Evolutionary conservation across 2,888 invertebrate genomes (phyloP).

Genomic region (Nephrotoma appendiculata): DNA sequence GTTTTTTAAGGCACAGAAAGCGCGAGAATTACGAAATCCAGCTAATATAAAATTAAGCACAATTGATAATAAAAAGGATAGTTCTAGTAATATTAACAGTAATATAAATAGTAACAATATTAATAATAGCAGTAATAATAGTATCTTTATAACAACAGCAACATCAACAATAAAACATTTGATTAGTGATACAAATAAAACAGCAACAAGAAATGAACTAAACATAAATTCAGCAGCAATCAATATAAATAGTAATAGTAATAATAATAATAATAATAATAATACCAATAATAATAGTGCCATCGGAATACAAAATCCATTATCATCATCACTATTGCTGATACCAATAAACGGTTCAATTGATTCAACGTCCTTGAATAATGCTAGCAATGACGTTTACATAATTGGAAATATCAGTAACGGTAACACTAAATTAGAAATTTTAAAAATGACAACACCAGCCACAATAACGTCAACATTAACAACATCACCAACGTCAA

Average conservation of each 20-base stretch:
- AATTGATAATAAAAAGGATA: neutral
- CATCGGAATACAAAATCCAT: neutral
- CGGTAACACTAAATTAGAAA: neutral
- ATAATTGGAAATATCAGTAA: neutral
- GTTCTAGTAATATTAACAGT: neutral
- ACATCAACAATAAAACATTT: neutral
- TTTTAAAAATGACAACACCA: neutral
- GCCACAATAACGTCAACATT: neutral
- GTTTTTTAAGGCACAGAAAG: slow-evolving; percentile 27
- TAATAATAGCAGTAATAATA: slow-evolving; percentile 1
- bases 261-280: neutral
- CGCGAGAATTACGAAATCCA: slow-evolving; percentile 11
- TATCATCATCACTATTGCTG: neutral
- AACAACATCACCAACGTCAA: neutral
- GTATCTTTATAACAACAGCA: neutral
- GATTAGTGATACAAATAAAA: neutral
- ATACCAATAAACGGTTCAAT: neutral
- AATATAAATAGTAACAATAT: slow-evolving; percentile 4
- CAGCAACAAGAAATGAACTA: neutral
- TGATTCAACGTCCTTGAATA: neutral
- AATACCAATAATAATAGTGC: neutral
- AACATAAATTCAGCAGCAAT: neutral
- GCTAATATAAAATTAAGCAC: neutral
- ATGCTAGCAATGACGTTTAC: neutral
- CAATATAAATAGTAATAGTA: slow-evolving; percentile 4